These are phyloP conservation scores for Cataglyphis altisquamis DNA, from an alignment of 2,888 invertebrate genomes.

Conservation along the genomic window DNA sequence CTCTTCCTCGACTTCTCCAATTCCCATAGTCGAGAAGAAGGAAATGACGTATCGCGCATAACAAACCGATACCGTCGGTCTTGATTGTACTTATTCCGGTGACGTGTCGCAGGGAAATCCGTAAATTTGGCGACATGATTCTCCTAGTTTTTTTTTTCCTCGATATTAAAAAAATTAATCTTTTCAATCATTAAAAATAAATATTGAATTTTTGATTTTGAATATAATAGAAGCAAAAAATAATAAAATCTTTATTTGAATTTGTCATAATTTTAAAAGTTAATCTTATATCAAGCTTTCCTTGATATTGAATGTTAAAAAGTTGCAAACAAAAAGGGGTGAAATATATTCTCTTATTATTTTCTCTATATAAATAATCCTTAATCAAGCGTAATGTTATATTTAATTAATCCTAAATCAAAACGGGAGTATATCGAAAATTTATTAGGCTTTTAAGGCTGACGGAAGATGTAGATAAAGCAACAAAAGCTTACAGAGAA, in stretches of 20 bases:
- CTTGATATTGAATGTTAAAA: neutral
- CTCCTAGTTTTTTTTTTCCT: neutral
- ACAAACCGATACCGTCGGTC: slow-evolving; percentile 63
- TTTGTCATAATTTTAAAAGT: neutral
- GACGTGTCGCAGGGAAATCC: slow-evolving; percentile 4
- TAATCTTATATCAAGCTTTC: neutral
- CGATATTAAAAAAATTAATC: neutral
- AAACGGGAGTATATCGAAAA: neutral
- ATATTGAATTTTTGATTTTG: neutral
- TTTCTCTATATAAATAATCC: neutral
- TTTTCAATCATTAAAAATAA: neutral
- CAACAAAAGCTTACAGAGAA: neutral
- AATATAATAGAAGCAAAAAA: neutral
- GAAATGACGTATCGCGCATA: slow-evolving; percentile 80
- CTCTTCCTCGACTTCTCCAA: slow-evolving; percentile 49
- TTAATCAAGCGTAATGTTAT: neutral
- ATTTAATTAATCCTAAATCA: neutral
- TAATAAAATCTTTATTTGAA: neutral
- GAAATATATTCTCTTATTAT: neutral
- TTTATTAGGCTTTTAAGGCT: neutral
- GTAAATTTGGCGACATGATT: neutral
- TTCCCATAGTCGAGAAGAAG: slow-evolving; percentile 70
- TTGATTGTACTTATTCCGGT: neutral
- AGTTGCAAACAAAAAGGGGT: neutral
- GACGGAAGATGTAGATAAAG: slow-evolving; percentile 9